Evolutionary conservation across 2,113 vertebrate species (phyloP).

Genomic region (Cynopterus brachyotis): DNA sequence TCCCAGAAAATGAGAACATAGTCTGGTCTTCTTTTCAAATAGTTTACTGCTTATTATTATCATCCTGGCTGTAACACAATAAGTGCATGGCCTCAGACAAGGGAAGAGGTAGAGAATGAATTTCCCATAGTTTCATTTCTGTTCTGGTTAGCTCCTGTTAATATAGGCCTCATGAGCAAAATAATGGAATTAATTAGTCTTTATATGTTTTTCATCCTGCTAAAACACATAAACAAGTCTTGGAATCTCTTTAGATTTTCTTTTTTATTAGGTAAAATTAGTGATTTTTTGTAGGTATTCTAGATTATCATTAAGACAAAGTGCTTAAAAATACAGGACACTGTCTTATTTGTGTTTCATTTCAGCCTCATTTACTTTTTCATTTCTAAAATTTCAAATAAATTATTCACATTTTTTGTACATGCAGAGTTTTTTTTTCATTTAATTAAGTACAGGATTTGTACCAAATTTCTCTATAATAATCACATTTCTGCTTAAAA

Average conservation of each 20-base stretch:
- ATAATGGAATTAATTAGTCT: not conserved
- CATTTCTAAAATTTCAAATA: slow-evolving; percentile 21
- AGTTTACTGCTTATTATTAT: not conserved
- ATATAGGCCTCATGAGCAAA: not conserved
- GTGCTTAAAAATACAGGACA: not conserved
- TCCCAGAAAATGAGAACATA: not conserved
- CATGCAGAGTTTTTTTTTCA: not conserved
- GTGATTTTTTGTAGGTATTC: not conserved
- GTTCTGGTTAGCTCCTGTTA: not conserved
- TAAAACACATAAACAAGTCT: not conserved
- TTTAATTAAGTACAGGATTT: not conserved
- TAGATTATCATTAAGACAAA: not conserved
- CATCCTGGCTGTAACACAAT: not conserved
- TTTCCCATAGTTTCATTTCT: not conserved
- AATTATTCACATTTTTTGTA: not conserved
- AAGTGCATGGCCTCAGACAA: not conserved
- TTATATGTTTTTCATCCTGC: not conserved
- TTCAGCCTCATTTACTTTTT: slow-evolving; percentile 25
- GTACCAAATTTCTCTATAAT: not conserved
- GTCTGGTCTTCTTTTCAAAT: not conserved
- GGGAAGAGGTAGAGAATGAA: not conserved
- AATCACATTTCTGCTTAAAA: not conserved
- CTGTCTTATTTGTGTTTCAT: not conserved
- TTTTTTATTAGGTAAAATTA: not conserved
- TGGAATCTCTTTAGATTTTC: not conserved